These are phyloP conservation scores for Pteropus rufus DNA, from an alignment of 2,797 vertebrate genomes.

Conservation along the genomic window DNA sequence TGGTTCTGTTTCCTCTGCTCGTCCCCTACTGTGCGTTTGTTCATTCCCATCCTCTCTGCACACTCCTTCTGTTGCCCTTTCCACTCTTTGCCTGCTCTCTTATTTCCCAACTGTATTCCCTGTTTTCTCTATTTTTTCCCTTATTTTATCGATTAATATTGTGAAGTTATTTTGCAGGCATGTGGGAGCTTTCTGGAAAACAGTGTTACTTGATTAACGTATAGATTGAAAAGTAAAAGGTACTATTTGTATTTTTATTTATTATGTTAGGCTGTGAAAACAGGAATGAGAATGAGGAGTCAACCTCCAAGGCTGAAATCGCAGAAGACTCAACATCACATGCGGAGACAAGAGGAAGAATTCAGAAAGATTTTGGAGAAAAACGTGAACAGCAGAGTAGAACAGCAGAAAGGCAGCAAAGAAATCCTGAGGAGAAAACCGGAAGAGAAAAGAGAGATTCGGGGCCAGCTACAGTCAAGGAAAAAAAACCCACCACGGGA, in stretches of 20 bases:
- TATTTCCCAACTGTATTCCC: background rate
- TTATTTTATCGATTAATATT: background rate
- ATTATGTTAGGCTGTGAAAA: slow-evolving; percentile 69
- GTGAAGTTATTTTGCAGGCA: slow-evolving; percentile 17
- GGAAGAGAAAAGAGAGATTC: slow-evolving; percentile 68
- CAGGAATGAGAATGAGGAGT: slow-evolving; percentile 62
- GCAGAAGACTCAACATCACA: slow-evolving; percentile 31
- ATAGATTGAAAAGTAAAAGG: slow-evolving; percentile 14
- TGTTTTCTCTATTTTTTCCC: background rate
- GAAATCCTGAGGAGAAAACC: slow-evolving; percentile 65
- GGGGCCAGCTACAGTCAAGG: slow-evolving; percentile 50
- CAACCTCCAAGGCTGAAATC: slow-evolving; percentile 58
- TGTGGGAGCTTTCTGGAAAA: background rate
- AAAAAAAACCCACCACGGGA: slow-evolving; percentile 50
- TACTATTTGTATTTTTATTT: slow-evolving; percentile 61
- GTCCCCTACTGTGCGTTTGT: background rate
- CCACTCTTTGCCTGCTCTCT: background rate
- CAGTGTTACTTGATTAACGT: background rate
- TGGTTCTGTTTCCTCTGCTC: background rate
- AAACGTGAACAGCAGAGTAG: slow-evolving; percentile 66
- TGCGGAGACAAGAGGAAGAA: slow-evolving; percentile 50
- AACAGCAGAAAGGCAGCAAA: slow-evolving; percentile 66
- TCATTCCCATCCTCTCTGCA: background rate
- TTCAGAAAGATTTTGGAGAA: slow-evolving; percentile 67
- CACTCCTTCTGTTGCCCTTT: background rate